A percentile compares a stretch with the other conserved stretches of the same genome.
Conservation (phyloP, 1,140 invertebrate species). For the Euura saliciscinereae region DNA sequence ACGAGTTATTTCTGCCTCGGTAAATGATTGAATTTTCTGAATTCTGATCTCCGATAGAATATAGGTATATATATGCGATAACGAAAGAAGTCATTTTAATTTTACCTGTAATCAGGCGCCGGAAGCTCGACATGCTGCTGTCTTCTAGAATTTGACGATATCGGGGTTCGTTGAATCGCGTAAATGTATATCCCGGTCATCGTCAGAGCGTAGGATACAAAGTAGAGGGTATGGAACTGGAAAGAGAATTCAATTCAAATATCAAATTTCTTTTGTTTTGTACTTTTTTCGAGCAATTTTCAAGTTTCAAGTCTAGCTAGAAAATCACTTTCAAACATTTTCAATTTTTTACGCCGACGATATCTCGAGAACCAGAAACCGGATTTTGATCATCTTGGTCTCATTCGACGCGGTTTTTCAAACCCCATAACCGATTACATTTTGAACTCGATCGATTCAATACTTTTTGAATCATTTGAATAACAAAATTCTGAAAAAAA, state of each 20-base stretch:
- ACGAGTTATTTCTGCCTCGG: no score
- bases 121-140: conserved; percentile 50
- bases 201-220: conserved; percentile 77
- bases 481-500: conserved; percentile 24
- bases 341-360: no score
- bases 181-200: conserved; percentile 80
- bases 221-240: conserved; percentile 83
- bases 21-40: no score
- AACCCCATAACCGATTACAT: no score
- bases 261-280: neutral
- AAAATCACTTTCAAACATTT: no score
- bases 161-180: conserved; percentile 67
- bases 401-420: no score
- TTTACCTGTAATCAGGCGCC: conserved; percentile 53
- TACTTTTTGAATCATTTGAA: no score
- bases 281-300: neutral
- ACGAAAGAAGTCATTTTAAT: neutral
- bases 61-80: no score
- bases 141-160: conserved; percentile 50
- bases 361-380: no score
- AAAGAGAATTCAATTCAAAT: conserved; percentile 35
- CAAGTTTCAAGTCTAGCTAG: neutral
- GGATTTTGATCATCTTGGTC: no score
- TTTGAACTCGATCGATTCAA: no score
- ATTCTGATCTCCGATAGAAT: no score